These are phyloP conservation scores for Lanius collurio DNA, from an alignment of 2,113 vertebrate genomes.

Conservation along the genomic window DNA sequence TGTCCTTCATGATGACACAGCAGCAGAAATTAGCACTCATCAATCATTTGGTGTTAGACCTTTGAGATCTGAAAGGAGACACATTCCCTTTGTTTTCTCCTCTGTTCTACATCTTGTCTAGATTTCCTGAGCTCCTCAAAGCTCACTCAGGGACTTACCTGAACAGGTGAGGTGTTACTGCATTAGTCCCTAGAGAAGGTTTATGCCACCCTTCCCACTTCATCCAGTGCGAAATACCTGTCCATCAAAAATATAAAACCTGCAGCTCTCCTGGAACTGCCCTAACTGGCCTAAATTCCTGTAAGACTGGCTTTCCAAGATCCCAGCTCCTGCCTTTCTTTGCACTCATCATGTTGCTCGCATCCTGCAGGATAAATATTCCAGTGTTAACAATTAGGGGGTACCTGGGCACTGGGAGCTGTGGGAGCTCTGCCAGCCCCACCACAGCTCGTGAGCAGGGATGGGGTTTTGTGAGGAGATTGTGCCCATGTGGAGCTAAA, in stretches of 20 bases:
- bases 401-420: neutral
- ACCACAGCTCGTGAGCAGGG: neutral
- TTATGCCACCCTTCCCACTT: neutral
- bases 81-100: neutral
- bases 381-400: neutral
- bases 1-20: neutral
- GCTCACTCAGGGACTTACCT: neutral
- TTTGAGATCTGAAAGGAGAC: neutral
- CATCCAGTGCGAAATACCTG: neutral
- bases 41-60: neutral
- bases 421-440: neutral
- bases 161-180: neutral
- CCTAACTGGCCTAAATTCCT: neutral
- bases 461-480: neutral
- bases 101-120: neutral
- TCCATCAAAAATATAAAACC: neutral
- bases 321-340: neutral
- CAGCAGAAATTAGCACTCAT: neutral
- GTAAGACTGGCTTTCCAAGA: neutral
- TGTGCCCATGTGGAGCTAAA: neutral
- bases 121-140: neutral
- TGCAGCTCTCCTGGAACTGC: neutral
- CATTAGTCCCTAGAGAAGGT: neutral
- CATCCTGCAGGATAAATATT: neutral
- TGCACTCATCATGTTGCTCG: neutral